Conservation (phyloP, 1,140 invertebrate species). For the Scaptomyza pallida region DNA sequence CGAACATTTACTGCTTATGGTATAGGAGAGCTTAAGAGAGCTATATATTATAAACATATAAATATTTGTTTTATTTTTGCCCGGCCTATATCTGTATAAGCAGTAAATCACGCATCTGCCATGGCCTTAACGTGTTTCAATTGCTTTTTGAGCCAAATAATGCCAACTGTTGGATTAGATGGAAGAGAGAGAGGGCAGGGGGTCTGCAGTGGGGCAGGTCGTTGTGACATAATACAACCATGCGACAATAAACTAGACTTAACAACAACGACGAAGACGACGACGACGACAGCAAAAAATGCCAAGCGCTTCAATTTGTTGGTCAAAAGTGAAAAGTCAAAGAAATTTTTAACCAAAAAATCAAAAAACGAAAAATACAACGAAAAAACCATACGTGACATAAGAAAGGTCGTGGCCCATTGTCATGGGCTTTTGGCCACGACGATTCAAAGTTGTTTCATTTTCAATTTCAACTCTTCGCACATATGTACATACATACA, state of each 20-base stretch:
- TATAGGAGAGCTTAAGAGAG: too few species aligned
- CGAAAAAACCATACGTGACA: slow-evolving; percentile 53
- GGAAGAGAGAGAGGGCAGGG: not conserved
- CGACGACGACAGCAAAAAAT: too few species aligned
- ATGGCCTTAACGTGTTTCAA: slow-evolving; percentile 34
- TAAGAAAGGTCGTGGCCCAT: slow-evolving; percentile 66
- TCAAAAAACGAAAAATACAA: slow-evolving; percentile 6
- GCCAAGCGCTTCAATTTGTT: slow-evolving; percentile 5
- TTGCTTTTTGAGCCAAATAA: slow-evolving; percentile 12
- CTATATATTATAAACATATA: not conserved
- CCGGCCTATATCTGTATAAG: slow-evolving; percentile 40
- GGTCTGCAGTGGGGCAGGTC: too few species aligned
- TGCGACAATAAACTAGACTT: slow-evolving; percentile 49
- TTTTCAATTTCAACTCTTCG: slow-evolving; percentile 28
- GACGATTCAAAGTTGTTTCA: slow-evolving; percentile 30
- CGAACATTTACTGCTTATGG: too few species aligned
- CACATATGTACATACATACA: not conserved
- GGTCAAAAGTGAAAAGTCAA: slow-evolving; percentile 65
- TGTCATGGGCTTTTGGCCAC: slow-evolving; percentile 34
- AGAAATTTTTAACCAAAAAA: slow-evolving; percentile 51
- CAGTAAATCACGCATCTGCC: slow-evolving; percentile 33
- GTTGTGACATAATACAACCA: slow-evolving; percentile 67
- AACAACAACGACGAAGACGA: too few species aligned
- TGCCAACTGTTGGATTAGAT: slow-evolving; percentile 8
- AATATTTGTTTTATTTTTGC: not conserved